Conservation (phyloP, 2,888 invertebrate species). For the Scelioninae gen. 2 region DNA sequence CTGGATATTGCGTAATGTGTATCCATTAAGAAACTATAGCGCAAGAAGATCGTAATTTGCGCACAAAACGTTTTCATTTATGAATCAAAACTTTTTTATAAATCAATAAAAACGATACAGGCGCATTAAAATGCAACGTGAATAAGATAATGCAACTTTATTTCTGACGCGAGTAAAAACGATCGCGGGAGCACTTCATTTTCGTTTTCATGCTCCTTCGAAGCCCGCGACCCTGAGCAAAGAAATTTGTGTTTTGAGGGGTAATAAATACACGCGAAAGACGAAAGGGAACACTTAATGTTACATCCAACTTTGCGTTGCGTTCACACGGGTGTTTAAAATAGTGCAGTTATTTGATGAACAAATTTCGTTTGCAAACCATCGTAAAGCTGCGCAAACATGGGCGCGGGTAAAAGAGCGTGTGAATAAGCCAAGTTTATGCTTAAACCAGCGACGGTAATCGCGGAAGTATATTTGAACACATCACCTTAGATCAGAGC, state of each 20-base stretch:
- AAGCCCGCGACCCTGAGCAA: slow-evolving; percentile 2
- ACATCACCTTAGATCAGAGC: slow-evolving; percentile 17
- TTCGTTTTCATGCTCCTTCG: slow-evolving; percentile 1
- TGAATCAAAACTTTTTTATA: no score
- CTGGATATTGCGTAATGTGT: no score
- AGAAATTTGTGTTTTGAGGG: slow-evolving; percentile 4
- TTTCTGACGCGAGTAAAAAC: no score
- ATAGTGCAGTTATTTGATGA: slow-evolving; percentile 24
- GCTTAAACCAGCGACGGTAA: slow-evolving; percentile 14
- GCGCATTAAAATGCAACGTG: no score
- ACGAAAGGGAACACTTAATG: slow-evolving; percentile 39
- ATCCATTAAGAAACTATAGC: no score
- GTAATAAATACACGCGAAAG: slow-evolving; percentile 26
- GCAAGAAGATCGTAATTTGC: no score
- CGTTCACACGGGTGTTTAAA: slow-evolving; percentile 32
- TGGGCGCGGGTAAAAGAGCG: slow-evolving; percentile 2
- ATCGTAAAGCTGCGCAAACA: slow-evolving; percentile 26
- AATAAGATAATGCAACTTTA: no score
- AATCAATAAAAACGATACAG: not conserved
- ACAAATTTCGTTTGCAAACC: slow-evolving; percentile 22
- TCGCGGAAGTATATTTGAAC: slow-evolving; percentile 11
- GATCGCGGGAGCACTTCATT: not conserved
- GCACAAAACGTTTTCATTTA: no score
- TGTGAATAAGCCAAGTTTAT: slow-evolving; percentile 22
- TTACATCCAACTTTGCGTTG: slow-evolving; percentile 19